Evolutionary conservation across 2,888 invertebrate species (phyloP).

Genomic region (Biston stratarius): DNA sequence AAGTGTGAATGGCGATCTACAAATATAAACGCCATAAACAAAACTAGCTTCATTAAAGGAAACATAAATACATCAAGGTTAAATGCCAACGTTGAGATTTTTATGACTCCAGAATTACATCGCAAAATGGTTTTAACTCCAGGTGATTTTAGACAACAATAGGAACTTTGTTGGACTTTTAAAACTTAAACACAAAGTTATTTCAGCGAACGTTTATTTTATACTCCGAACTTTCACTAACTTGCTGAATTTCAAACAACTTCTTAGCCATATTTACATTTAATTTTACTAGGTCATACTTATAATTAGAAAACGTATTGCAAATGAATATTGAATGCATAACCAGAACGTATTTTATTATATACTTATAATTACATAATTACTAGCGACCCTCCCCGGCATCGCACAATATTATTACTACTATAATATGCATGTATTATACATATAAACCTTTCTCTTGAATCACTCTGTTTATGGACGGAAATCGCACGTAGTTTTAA

Average conservation of each 20-base stretch:
- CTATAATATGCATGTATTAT: too few relatives aligned
- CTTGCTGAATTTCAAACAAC: not conserved
- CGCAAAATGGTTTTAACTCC: not conserved
- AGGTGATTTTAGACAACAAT: constrained; percentile 7
- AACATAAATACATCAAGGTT: constrained; percentile 23
- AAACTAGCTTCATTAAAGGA: constrained; percentile 28
- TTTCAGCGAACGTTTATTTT: constrained; percentile 3
- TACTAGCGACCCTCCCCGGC: too few relatives aligned
- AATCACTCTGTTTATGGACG: too few relatives aligned
- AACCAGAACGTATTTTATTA: too few relatives aligned
- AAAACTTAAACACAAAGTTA: constrained; percentile 1
- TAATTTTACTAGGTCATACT: not conserved
- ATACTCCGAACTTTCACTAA: not conserved
- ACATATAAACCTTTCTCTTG: too few relatives aligned
- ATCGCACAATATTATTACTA: too few relatives aligned
- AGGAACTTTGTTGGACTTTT: constrained; percentile 6
- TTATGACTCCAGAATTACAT: not conserved
- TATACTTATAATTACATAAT: too few relatives aligned
- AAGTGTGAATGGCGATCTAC: constrained; percentile 13
- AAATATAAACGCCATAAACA: constrained; percentile 23
- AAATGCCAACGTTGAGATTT: constrained; percentile 8
- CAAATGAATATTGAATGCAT: not conserved
- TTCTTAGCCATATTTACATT: not conserved
- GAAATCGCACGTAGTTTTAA: too few relatives aligned
- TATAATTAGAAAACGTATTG: not conserved